These are phyloP conservation scores for Chanos chanos DNA, from an alignment of 2,797 vertebrate species.

Conservation along the genomic window DNA sequence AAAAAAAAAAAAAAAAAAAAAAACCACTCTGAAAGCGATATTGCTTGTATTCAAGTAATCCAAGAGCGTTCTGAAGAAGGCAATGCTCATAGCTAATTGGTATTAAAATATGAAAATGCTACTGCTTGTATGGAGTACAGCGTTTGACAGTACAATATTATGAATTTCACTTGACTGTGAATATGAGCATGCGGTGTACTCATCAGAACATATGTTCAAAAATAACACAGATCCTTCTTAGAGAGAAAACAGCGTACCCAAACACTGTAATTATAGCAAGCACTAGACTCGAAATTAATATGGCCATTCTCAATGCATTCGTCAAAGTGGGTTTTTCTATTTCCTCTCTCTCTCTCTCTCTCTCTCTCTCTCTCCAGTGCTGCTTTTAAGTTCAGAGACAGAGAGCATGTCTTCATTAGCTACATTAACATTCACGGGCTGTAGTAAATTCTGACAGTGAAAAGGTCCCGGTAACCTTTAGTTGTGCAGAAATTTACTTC, in stretches of 20 bases:
- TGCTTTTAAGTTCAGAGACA: slow-evolving; percentile 99
- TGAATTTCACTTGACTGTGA: slow-evolving; percentile 12
- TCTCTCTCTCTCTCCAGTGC: slow-evolving; percentile 81
- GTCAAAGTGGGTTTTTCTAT: slow-evolving; percentile 73
- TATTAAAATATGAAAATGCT: slow-evolving; percentile 1
- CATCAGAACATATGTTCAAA: slow-evolving; percentile 63
- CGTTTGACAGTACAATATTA: slow-evolving; percentile 18
- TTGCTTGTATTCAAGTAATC: background rate
- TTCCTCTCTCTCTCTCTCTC: slow-evolving; percentile 41
- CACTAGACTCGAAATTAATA: slow-evolving; percentile 74
- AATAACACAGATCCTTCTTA: slow-evolving; percentile 77
- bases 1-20: no score
- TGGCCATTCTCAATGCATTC: slow-evolving; percentile 75
- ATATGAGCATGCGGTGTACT: slow-evolving; percentile 39
- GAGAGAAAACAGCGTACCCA: slow-evolving; percentile 69
- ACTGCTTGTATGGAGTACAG: slow-evolving; percentile 13
- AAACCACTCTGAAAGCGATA: no score
- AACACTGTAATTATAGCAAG: slow-evolving; percentile 77
- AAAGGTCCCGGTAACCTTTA: slow-evolving; percentile 99
- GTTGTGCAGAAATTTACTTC: slow-evolving; percentile 99
- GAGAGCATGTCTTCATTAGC: slow-evolving; percentile 99
- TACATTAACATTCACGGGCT: slow-evolving; percentile 99
- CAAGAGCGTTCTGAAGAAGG: background rate
- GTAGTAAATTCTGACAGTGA: slow-evolving; percentile 99
- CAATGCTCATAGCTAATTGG: background rate